A percentile compares a stretch with the other conserved stretches of the same genome.
These are phyloP conservation scores for Caerostris extrusa DNA, from an alignment of 1,140 invertebrate genomes.

Conservation along the genomic window DNA sequence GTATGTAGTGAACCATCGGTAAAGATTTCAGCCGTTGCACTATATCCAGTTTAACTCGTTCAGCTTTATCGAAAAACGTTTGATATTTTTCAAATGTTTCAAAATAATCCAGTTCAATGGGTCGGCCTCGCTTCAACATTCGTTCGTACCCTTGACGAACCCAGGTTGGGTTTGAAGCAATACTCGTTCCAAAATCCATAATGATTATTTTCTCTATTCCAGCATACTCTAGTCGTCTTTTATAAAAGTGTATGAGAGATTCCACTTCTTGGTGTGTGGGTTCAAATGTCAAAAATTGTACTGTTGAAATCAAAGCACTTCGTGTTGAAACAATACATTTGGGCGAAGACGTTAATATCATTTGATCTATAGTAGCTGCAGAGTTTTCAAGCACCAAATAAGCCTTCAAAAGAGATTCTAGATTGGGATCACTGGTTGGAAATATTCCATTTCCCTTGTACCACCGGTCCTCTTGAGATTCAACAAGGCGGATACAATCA, in stretches of 20 bases:
- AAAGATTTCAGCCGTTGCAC: not conserved
- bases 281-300: not conserved
- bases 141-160: not conserved
- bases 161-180: not conserved
- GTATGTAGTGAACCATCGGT: not conserved
- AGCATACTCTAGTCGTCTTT: not conserved
- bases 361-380: not conserved
- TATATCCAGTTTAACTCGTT: not conserved
- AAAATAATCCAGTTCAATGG: not conserved
- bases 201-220: not conserved
- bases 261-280: not conserved
- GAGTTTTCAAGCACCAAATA: not conserved
- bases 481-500: not conserved
- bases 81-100: not conserved
- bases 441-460: not conserved
- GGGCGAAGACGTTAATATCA: not conserved
- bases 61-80: not conserved
- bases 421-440: not conserved
- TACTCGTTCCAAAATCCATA: not conserved
- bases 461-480: not conserved
- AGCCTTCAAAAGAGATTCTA: not conserved
- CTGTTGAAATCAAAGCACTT: not conserved
- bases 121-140: not conserved
- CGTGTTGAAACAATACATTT: not conserved
- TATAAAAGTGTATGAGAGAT: not conserved